phyloP scores from a whole-genome alignment of 2,113 vertebrate species.

The Procavia capensis region DNA sequence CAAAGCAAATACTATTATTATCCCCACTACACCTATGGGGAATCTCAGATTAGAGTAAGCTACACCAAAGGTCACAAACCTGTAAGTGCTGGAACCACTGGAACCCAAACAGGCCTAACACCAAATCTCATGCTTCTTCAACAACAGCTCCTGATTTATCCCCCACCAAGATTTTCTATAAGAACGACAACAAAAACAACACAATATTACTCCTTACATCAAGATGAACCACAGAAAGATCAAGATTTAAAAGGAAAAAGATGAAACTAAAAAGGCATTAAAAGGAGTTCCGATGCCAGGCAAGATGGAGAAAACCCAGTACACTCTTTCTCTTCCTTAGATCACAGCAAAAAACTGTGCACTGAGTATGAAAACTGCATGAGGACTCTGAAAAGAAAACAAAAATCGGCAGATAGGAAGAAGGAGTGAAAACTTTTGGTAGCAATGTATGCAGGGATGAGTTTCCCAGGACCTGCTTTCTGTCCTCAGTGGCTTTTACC shows the following conservation, averaged over 20 bases:
- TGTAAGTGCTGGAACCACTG: neutral
- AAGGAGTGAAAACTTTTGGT: neutral
- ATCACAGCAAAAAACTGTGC: neutral
- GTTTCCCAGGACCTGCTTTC: too few species aligned
- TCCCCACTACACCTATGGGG: neutral
- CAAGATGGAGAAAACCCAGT: neutral
- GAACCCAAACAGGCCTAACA: neutral
- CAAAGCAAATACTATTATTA: neutral
- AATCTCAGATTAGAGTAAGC: conserved; percentile 35
- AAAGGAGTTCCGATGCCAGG: neutral
- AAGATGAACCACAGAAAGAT: neutral
- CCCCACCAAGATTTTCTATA: neutral
- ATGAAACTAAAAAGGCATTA: neutral
- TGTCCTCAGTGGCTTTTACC: neutral
- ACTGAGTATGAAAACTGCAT: neutral
- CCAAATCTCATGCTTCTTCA: neutral
- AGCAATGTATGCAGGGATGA: neutral
- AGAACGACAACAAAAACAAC: neutral
- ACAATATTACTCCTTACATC: neutral
- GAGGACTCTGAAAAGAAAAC: neutral
- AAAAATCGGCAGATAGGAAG: neutral
- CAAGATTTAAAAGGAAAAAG: conserved; percentile 9
- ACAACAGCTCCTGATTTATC: neutral
- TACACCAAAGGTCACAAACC: neutral
- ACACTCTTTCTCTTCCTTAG: neutral